A percentile compares a stretch with the other conserved stretches of the same genome.
phyloP scores from a whole-genome alignment of 2,888 invertebrate species.

The Dasysyrphus tricinctus region DNA sequence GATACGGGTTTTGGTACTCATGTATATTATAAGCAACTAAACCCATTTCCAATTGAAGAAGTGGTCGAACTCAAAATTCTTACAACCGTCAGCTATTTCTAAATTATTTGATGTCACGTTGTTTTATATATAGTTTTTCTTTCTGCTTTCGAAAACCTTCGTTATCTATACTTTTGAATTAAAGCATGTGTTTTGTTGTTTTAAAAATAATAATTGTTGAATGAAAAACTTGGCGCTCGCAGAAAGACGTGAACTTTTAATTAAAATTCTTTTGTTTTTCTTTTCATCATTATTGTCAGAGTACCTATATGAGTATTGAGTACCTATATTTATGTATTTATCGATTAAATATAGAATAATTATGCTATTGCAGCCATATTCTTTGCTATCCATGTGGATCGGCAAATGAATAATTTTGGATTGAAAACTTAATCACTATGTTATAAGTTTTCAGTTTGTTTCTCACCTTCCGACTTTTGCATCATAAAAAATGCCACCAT shows the following conservation, averaged over 20 bases:
- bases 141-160: not conserved
- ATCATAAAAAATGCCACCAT: too few relatives aligned
- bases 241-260: slow-evolving; percentile 67
- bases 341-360: too few relatives aligned
- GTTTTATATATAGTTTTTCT: not conserved
- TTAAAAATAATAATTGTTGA: not conserved
- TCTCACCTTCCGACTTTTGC: too few relatives aligned
- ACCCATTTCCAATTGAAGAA: slow-evolving; percentile 43
- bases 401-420: too few relatives aligned
- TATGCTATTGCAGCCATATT: too few relatives aligned
- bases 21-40: not conserved
- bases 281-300: slow-evolving; percentile 40
- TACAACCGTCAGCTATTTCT: slow-evolving; percentile 66
- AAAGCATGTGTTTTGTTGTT: not conserved
- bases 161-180: too few relatives aligned
- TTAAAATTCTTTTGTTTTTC: slow-evolving; percentile 73
- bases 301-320: too few relatives aligned
- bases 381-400: too few relatives aligned
- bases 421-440: too few relatives aligned
- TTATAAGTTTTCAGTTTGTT: too few relatives aligned
- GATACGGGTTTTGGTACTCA: not conserved
- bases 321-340: too few relatives aligned
- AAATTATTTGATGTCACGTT: slow-evolving; percentile 70
- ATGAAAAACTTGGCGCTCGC: slow-evolving; percentile 41
- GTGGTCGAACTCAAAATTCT: slow-evolving; percentile 57